These are phyloP conservation scores for Crotalus horridus DNA, from an alignment of 2,113 vertebrate species.

Conservation along the genomic window DNA sequence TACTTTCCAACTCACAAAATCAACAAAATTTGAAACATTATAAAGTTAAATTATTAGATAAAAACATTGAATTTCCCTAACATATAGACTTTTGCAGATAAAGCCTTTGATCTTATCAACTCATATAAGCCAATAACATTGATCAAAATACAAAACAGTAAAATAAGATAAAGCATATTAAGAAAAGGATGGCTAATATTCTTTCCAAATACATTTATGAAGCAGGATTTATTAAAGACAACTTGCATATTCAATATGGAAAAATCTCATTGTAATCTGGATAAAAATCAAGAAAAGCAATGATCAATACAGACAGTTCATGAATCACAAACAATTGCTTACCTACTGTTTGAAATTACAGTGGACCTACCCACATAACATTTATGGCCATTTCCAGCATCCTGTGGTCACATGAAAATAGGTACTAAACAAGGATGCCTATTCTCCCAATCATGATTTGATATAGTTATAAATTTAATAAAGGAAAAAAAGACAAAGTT, in stretches of 20 bases:
- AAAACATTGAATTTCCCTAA: not conserved
- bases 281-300: not conserved
- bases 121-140: not conserved
- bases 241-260: not conserved
- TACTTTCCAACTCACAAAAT: not conserved
- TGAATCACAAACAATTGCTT: not conserved
- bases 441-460: not conserved
- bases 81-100: not conserved
- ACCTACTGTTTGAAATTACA: not conserved
- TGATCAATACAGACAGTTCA: not conserved
- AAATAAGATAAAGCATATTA: not conserved
- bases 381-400: not conserved
- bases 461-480: not conserved
- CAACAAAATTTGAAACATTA: not conserved
- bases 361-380: not conserved
- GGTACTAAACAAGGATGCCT: not conserved
- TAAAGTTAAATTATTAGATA: not conserved
- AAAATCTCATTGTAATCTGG: not conserved
- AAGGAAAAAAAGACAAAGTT: not conserved
- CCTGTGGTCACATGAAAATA: not conserved
- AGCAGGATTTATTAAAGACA: not conserved
- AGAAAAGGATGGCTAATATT: not conserved
- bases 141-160: not conserved
- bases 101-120: not conserved
- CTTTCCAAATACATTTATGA: not conserved